Conservation (phyloP, 37 sponge, comb jelly and placozoan genomes). For the Trichoplax adhaerens region DNA sequence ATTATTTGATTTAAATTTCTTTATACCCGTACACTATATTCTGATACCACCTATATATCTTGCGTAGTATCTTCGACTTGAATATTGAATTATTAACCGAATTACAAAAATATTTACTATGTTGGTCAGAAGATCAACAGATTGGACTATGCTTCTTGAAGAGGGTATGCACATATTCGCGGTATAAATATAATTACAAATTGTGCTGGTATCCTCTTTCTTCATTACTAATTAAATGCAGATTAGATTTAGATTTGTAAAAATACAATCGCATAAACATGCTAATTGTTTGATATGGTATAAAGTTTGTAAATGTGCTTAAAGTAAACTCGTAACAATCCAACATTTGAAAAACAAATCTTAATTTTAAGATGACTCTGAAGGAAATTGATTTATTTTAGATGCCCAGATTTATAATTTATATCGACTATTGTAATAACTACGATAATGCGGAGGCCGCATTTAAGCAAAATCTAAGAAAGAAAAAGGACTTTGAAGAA, state of each 20-base stretch:
- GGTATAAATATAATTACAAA: background rate
- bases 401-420: slow-evolving; percentile 19
- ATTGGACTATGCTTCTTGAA: slow-evolving; percentile 61
- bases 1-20: background rate
- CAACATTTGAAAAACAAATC: no score
- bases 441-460: slow-evolving; percentile 59
- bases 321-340: no score
- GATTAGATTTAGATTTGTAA: no score
- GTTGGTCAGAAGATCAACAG: slow-evolving; percentile 25
- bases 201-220: no score
- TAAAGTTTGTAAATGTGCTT: no score
- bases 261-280: no score
- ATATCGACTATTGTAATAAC: slow-evolving; percentile 81
- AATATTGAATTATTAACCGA: background rate
- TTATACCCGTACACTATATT: background rate
- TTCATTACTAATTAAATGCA: no score
- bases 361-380: no score
- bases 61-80: background rate
- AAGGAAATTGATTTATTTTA: no score
- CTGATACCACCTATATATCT: background rate
- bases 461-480: slow-evolving; percentile 22
- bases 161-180: slow-evolving; percentile 19
- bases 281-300: no score
- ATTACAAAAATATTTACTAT: slow-evolving; percentile 26
- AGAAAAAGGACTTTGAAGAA: slow-evolving; percentile 68